Evolutionary conservation across 2,113 vertebrate species (phyloP).

Genomic region (Malurus alboscapulatus): DNA sequence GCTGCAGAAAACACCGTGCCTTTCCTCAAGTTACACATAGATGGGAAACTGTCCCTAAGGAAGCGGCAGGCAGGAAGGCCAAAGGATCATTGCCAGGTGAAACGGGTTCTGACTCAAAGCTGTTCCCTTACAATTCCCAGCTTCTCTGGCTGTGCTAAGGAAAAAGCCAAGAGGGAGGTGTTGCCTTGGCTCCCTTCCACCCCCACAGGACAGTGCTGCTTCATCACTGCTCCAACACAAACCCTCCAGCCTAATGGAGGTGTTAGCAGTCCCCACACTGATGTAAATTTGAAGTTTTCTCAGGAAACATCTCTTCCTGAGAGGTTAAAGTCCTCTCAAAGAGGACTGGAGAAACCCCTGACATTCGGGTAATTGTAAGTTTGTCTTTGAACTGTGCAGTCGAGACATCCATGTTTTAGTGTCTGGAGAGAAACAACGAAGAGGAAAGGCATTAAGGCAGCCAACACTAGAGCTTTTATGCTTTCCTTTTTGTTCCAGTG

Average conservation of each 20-base stretch:
- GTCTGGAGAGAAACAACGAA: neutral
- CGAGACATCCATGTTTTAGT: neutral
- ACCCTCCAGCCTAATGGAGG: fast-evolving
- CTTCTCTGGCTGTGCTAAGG: neutral
- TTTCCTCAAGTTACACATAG: neutral
- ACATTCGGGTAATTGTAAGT: neutral
- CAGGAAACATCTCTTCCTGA: neutral
- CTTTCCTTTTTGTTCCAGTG: neutral
- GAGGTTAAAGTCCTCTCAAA: neutral
- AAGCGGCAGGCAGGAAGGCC: neutral
- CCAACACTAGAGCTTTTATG: neutral
- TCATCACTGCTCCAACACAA: neutral
- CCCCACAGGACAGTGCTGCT: neutral
- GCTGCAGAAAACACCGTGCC: neutral
- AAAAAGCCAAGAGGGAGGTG: neutral
- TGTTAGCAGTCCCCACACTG: neutral
- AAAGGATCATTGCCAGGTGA: neutral
- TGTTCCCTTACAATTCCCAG: neutral
- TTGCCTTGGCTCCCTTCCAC: neutral
- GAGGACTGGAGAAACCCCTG: neutral
- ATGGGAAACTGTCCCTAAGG: neutral
- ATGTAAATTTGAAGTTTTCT: neutral
- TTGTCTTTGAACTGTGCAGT: neutral
- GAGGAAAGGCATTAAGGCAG: neutral
- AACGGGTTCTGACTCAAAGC: neutral